phyloP scores from a whole-genome alignment of 2,888 invertebrate species.

The Lasioglossum oenotherae region DNA sequence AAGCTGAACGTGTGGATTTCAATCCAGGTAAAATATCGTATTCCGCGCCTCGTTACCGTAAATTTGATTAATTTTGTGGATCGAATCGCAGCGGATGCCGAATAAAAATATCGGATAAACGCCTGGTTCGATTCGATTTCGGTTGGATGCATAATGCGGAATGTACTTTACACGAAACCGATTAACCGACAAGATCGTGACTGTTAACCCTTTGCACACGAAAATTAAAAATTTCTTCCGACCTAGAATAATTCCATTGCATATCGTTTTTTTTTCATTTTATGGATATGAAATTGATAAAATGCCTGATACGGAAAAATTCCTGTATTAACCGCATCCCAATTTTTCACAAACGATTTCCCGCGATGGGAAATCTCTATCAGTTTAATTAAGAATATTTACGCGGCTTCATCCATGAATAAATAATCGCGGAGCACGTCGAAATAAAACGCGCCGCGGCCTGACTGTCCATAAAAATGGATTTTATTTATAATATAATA shows the following conservation, averaged over 20 bases:
- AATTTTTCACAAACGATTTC: constrained; percentile 22
- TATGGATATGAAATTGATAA: too few relatives aligned
- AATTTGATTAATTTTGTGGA: background rate
- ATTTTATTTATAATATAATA: constrained; percentile 16
- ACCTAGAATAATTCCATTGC: too few relatives aligned
- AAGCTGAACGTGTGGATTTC: background rate
- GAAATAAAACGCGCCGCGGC: background rate
- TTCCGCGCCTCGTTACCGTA: background rate
- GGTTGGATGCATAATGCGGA: background rate
- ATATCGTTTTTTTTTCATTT: too few relatives aligned
- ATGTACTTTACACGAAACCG: constrained; percentile 26
- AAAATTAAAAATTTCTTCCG: too few relatives aligned
- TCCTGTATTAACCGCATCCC: too few relatives aligned
- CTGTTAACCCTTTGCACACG: background rate
- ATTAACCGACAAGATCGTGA: constrained; percentile 9
- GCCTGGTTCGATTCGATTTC: background rate
- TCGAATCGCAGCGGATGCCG: too few relatives aligned
- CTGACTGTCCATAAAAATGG: background rate
- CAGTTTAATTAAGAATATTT: constrained; percentile 15
- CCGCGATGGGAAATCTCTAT: background rate
- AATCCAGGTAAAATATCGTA: background rate
- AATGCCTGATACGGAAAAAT: too few relatives aligned
- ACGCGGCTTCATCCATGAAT: background rate
- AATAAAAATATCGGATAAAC: constrained; percentile 22
- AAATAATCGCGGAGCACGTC: background rate